These are phyloP conservation scores for Germaria angustata DNA, from an alignment of 2,888 invertebrate genomes.

Conservation along the genomic window DNA sequence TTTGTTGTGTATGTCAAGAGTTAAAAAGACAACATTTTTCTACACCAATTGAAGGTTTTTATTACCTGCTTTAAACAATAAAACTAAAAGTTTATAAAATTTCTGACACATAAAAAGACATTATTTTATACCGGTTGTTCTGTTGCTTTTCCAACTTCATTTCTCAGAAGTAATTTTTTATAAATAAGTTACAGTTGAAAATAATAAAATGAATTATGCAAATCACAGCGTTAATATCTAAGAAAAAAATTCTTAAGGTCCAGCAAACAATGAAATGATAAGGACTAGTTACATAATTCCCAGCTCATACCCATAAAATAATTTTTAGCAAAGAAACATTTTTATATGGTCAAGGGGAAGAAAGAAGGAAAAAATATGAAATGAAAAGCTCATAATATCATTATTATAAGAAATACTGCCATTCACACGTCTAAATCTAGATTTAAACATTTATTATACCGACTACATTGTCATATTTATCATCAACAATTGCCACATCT, in stretches of 20 bases:
- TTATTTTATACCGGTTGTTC: conserved; percentile 4
- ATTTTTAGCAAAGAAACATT: not conserved
- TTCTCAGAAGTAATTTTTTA: not conserved
- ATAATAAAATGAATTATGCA: not conserved
- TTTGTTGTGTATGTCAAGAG: conserved; percentile 46
- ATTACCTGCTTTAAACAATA: conserved; percentile 75
- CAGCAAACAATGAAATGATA: conserved; percentile 10
- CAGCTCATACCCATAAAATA: not conserved
- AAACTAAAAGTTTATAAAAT: conserved; percentile 74
- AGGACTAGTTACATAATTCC: not conserved
- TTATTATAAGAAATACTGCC: conserved; percentile 35
- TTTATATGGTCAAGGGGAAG: not conserved
- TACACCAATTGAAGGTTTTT: conserved; percentile 77
- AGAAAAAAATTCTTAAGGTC: conserved; percentile 15
- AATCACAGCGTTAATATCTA: not conserved
- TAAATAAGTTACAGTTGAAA: not conserved
- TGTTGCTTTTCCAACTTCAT: not conserved
- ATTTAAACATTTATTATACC: conserved; percentile 35
- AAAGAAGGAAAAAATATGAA: not conserved
- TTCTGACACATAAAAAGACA: conserved; percentile 52
- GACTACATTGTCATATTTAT: not conserved
- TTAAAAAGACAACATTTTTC: conserved; percentile 67
- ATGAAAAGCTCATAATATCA: conserved; percentile 43
- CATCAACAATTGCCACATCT: conserved; percentile 1
- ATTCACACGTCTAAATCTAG: conserved; percentile 25